Evolutionary conservation across 2,888 invertebrate genomes (phyloP).

Genomic region (Julus scandinavius): DNA sequence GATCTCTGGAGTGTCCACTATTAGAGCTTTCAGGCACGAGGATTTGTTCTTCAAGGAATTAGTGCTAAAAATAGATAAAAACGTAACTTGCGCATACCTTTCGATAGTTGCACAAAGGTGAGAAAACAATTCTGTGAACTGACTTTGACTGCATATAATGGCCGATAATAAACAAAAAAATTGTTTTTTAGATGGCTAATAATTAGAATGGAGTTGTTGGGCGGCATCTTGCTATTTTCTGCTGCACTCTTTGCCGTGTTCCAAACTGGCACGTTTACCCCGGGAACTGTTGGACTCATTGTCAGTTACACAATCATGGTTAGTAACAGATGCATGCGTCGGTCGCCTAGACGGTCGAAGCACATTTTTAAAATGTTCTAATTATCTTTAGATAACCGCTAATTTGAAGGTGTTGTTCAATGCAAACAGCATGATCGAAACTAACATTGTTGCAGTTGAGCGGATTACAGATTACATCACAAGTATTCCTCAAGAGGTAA

Average conservation of each 20-base stretch:
- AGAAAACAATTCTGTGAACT: not conserved
- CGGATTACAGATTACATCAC: constrained; percentile 68
- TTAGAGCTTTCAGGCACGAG: constrained; percentile 47
- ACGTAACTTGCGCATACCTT: constrained; percentile 40
- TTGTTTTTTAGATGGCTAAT: constrained; percentile 65
- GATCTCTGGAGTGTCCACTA: constrained; percentile 33
- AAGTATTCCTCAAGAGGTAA: constrained; percentile 50
- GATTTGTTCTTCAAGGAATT: constrained; percentile 44
- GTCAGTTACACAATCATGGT: constrained; percentile 74
- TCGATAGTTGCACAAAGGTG: constrained; percentile 50
- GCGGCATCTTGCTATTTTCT: constrained; percentile 71
- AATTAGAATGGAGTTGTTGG: constrained; percentile 69
- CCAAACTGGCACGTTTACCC: constrained; percentile 63
- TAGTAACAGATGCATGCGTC: not conserved
- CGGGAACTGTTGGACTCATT: constrained; percentile 78
- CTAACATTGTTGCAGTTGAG: constrained; percentile 71
- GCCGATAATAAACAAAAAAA: not conserved
- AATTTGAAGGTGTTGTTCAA: constrained; percentile 70
- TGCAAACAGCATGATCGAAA: constrained; percentile 70
- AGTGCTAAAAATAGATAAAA: constrained; percentile 45
- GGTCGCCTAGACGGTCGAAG: no score
- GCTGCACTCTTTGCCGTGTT: constrained; percentile 72
- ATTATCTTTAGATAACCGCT: constrained; percentile 65
- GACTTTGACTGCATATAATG: not conserved
- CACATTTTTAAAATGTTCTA: not conserved